A percentile compares a stretch with the other conserved stretches of the same genome.
phyloP scores from a whole-genome alignment of 2,888 invertebrate genomes.

The Rhynchonema sp. region DNA sequence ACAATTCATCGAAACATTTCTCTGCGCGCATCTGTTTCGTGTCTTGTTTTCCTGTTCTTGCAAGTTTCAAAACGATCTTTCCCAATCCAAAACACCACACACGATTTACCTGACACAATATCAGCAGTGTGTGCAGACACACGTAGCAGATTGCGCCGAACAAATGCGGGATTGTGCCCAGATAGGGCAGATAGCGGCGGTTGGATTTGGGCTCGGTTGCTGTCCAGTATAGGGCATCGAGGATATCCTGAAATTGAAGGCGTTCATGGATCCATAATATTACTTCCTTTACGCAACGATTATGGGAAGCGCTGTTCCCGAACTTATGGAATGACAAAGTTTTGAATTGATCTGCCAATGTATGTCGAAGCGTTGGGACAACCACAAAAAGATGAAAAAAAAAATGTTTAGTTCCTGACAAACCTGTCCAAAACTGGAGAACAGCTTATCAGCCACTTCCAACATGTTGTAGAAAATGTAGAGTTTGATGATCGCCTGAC shows the following conservation, averaged over 20 bases:
- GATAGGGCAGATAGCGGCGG: slow-evolving; percentile 42
- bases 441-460: slow-evolving; percentile 74
- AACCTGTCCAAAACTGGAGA: slow-evolving; percentile 55
- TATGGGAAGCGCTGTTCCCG: too few species aligned
- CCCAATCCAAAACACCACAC: background rate
- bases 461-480: slow-evolving; percentile 99
- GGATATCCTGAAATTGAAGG: slow-evolving; percentile 72
- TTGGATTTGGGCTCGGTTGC: slow-evolving; percentile 60
- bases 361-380: background rate
- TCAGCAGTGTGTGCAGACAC: slow-evolving; percentile 64
- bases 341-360: too few species aligned
- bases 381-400: background rate
- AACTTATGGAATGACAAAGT: too few species aligned
- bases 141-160: slow-evolving; percentile 73
- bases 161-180: slow-evolving; percentile 52
- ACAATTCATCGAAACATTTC: too few species aligned
- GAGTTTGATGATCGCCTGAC: slow-evolving; percentile 72
- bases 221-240: slow-evolving; percentile 95
- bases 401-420: too few species aligned
- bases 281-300: too few species aligned
- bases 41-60: too few species aligned
- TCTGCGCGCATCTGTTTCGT: too few species aligned
- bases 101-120: slow-evolving; percentile 41
- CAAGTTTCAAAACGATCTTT: too few species aligned
- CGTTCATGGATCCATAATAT: too few species aligned